Evolutionary conservation across 2,797 vertebrate species (phyloP).

Genomic region (Trematomus bernacchii): DNA sequence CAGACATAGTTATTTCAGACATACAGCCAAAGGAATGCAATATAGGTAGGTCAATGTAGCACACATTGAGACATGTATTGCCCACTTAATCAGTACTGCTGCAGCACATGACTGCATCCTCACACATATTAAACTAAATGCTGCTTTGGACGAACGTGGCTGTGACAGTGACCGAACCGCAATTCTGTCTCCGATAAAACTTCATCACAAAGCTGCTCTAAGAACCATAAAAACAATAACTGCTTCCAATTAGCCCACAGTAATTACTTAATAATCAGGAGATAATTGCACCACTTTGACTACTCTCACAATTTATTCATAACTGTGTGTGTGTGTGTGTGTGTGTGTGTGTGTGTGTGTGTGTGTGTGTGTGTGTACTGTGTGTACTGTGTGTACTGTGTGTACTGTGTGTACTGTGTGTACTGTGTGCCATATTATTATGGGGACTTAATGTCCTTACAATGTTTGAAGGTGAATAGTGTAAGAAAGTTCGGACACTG

Average conservation of each 20-base stretch:
- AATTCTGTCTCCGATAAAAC: slow-evolving; percentile 33
- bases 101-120: background rate
- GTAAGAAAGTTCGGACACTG: background rate
- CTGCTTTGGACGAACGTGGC: background rate
- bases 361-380: slow-evolving; percentile 12
- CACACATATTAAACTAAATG: background rate
- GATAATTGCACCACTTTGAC: slow-evolving; percentile 65
- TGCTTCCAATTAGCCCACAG: slow-evolving; percentile 55
- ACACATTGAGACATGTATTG: too few relatives aligned
- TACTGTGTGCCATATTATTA: background rate
- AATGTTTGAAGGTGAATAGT: slow-evolving; percentile 36
- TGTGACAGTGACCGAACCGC: slow-evolving; percentile 51
- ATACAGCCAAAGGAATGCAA: too few relatives aligned
- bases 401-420: slow-evolving; percentile 13
- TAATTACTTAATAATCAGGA: slow-evolving; percentile 72
- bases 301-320: slow-evolving; percentile 50
- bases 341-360: slow-evolving; percentile 19
- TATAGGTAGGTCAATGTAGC: too few relatives aligned
- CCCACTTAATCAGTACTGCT: background rate
- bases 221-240: slow-evolving; percentile 68
- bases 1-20: too few relatives aligned
- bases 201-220: slow-evolving; percentile 49
- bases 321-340: slow-evolving; percentile 6
- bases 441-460: background rate
- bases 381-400: slow-evolving; percentile 12